Percentiles rank a stretch among this genome's conserved stretches.
Conservation (phyloP, 2,888 invertebrate genomes). For the Ichneumoninae sp. region DNA sequence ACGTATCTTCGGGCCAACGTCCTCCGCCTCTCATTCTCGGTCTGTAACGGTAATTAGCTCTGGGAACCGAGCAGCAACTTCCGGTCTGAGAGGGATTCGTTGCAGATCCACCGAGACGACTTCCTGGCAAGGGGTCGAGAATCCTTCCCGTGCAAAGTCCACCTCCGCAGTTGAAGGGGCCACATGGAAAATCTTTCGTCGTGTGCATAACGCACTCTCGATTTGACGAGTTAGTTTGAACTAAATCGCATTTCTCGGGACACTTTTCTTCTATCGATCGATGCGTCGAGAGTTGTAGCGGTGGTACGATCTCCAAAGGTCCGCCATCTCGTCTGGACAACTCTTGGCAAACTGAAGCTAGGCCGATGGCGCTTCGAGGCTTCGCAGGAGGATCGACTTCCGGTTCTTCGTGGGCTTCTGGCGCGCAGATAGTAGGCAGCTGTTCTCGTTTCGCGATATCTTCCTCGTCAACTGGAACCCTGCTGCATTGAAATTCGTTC, state of each 20-base stretch:
- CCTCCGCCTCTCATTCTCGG: slow-evolving; percentile 74
- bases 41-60: slow-evolving; percentile 47
- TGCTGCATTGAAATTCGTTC: slow-evolving; percentile 73
- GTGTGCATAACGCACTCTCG: slow-evolving; percentile 46
- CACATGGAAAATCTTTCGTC: slow-evolving; percentile 62
- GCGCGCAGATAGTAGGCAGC: slow-evolving; percentile 38
- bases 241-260: slow-evolving; percentile 6
- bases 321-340: slow-evolving; percentile 69
- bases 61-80: slow-evolving; percentile 30
- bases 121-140: slow-evolving; percentile 21
- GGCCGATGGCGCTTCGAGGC: slow-evolving; percentile 70
- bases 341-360: slow-evolving; percentile 70
- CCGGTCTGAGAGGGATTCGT: slow-evolving; percentile 32
- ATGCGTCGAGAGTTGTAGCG: slow-evolving; percentile 29
- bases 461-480: slow-evolving; percentile 57
- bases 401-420: slow-evolving; percentile 24
- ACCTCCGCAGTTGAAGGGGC: slow-evolving; percentile 49
- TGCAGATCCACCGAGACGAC: background rate
- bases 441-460: slow-evolving; percentile 21
- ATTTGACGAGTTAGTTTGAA: slow-evolving; percentile 2
- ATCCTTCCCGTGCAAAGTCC: slow-evolving; percentile 61
- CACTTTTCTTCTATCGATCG: slow-evolving; percentile 35
- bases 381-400: slow-evolving; percentile 49
- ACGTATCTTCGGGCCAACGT: slow-evolving; percentile 52
- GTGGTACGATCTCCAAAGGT: slow-evolving; percentile 62